Evolutionary conservation across 1,140 invertebrate genomes (phyloP).

Genomic region (Neomicropteryx cornuta): DNA sequence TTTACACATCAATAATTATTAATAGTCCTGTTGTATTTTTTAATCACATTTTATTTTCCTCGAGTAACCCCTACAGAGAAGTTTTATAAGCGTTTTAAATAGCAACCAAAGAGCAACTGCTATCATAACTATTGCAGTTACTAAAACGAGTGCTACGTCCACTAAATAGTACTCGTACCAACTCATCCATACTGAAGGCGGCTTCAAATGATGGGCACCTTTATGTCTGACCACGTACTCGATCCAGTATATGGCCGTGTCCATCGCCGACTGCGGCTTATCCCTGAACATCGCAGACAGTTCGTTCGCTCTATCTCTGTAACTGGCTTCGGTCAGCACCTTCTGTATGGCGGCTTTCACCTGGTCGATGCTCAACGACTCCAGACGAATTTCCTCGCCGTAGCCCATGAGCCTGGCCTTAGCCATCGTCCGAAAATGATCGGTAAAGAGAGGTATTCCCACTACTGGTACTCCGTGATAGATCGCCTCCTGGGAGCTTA

Average conservation of each 20-base stretch:
- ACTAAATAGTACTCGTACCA: slow-evolving; percentile 38
- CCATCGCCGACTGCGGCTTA: slow-evolving; percentile 38
- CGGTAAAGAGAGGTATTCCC: slow-evolving; percentile 44
- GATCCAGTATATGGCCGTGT: slow-evolving; percentile 48
- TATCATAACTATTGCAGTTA: too few relatives aligned
- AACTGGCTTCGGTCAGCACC: slow-evolving; percentile 18
- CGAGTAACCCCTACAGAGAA: too few relatives aligned
- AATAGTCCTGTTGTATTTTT: too few relatives aligned
- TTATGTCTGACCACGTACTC: slow-evolving; percentile 39
- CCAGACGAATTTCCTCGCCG: slow-evolving; percentile 23
- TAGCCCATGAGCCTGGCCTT: slow-evolving; percentile 22
- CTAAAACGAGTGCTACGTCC: slow-evolving; percentile 22
- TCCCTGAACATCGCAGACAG: slow-evolving; percentile 40
- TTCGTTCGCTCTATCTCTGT: slow-evolving; percentile 21
- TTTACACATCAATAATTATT: too few relatives aligned
- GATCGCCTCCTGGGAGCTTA: slow-evolving; percentile 45
- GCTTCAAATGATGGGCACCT: slow-evolving; percentile 26
- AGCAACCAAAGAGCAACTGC: too few relatives aligned
- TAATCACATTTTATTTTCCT: too few relatives aligned
- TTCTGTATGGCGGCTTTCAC: slow-evolving; percentile 18
- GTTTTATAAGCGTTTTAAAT: too few relatives aligned
- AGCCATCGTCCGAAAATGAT: slow-evolving; percentile 27
- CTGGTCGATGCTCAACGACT: slow-evolving; percentile 22
- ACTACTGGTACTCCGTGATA: slow-evolving; percentile 47
- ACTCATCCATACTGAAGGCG: slow-evolving; percentile 23